Percentiles rank a stretch among this genome's conserved stretches.
These are phyloP conservation scores for Pachyrhynchus sulphureomaculatus DNA, from an alignment of 1,140 invertebrate species.

Conservation along the genomic window DNA sequence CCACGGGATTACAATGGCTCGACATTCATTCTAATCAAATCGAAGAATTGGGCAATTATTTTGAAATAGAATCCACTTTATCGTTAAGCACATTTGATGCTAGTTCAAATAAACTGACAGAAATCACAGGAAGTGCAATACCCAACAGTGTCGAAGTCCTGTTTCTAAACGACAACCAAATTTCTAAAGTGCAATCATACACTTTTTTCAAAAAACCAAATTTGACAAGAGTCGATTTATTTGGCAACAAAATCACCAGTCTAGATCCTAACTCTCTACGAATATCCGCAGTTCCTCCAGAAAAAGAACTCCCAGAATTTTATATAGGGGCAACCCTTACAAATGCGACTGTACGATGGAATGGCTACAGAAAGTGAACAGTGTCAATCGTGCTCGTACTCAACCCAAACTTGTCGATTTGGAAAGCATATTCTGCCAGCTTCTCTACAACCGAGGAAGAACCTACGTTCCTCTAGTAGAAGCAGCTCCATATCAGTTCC, in stretches of 20 bases:
- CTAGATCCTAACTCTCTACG: constrained; percentile 84
- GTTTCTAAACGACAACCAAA: constrained; percentile 83
- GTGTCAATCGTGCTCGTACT: constrained; percentile 71
- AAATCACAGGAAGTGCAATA: constrained; percentile 82
- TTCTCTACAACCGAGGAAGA: constrained; percentile 80
- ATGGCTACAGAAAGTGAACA: constrained; percentile 81
- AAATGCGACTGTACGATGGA: constrained; percentile 87
- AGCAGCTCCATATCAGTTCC: constrained; percentile 81
- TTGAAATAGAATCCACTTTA: constrained; percentile 81
- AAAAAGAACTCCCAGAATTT: constrained; percentile 83
- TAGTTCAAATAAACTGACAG: constrained; percentile 80
- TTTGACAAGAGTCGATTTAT: constrained; percentile 81
- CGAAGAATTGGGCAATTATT: constrained; percentile 84
- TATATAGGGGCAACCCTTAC: constrained; percentile 88
- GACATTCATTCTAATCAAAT: constrained; percentile 89
- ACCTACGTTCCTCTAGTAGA: constrained; percentile 79
- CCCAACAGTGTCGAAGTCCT: constrained; percentile 84
- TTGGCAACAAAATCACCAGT: constrained; percentile 80
- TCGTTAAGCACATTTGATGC: constrained; percentile 83
- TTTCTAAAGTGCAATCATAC: constrained; percentile 84
- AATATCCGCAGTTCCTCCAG: constrained; percentile 74
- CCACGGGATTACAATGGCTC: constrained; percentile 83
- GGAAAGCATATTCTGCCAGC: constrained; percentile 83
- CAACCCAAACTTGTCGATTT: constrained; percentile 86
- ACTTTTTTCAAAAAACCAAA: constrained; percentile 93